Percentiles rank a stretch among this genome's conserved stretches.
Evolutionary conservation across 2,113 vertebrate genomes (phyloP).

Genomic region (Galeopterus variegatus): DNA sequence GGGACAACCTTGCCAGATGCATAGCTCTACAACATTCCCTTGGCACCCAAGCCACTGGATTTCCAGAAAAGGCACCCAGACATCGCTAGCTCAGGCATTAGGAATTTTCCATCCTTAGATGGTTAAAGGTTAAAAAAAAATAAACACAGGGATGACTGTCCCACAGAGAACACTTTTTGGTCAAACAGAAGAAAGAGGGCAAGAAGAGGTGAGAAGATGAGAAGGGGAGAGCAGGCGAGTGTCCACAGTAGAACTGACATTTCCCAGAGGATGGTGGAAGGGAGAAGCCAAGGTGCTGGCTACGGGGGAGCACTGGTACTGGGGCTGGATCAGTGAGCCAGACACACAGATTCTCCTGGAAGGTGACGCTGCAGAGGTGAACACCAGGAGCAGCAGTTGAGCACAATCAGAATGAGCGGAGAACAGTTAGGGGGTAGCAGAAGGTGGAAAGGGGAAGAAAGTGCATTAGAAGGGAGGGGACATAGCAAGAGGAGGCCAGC

Average conservation of each 20-base stretch:
- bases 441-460: constrained; percentile 27
- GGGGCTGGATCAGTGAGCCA: background rate
- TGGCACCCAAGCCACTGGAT: constrained; percentile 64
- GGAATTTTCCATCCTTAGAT: constrained; percentile 81
- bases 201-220: background rate
- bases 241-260: background rate
- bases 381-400: background rate
- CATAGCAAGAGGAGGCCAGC: background rate
- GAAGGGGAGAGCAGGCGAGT: background rate
- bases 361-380: background rate
- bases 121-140: constrained; percentile 71
- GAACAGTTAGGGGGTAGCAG: background rate
- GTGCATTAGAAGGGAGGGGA: background rate
- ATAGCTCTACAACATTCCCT: constrained; percentile 34
- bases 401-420: background rate
- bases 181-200: constrained; percentile 14
- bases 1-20: constrained; percentile 69
- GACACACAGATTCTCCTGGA: background rate
- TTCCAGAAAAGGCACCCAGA: constrained; percentile 75
- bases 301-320: background rate
- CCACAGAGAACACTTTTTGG: constrained; percentile 48
- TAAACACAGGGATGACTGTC: constrained; percentile 46
- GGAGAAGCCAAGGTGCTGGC: background rate
- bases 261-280: background rate
- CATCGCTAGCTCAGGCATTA: constrained; percentile 73